A percentile compares a stretch with the other conserved stretches of the same genome.
phyloP scores from a whole-genome alignment of 92 coral and sea anemone species.

The Paramuricea clavata region DNA sequence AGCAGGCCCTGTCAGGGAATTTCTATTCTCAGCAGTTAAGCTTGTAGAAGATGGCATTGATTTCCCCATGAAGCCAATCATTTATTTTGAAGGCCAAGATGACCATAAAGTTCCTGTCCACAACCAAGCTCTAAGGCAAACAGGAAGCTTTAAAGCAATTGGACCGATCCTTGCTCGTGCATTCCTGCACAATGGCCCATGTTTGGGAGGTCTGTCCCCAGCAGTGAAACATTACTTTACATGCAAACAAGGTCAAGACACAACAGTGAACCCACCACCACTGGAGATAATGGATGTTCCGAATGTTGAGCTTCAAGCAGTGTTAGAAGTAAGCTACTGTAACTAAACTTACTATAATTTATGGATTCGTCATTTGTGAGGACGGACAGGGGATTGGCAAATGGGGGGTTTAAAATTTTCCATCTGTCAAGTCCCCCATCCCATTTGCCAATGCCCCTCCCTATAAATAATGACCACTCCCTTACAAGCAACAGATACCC shows the following conservation, averaged over 20 bases:
- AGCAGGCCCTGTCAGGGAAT: constrained; percentile 49
- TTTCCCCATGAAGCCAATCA: constrained; percentile 48
- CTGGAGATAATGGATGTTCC: constrained; percentile 63
- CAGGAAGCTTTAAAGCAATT: constrained; percentile 65
- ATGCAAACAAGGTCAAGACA: neutral
- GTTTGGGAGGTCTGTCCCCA: constrained; percentile 56
- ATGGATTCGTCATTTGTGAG: too few species aligned
- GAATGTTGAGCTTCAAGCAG: constrained; percentile 51
- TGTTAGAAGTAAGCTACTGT: constrained; percentile 15
- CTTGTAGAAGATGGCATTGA: constrained; percentile 65
- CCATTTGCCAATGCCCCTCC: too few species aligned
- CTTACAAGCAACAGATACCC: too few species aligned
- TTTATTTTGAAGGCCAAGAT: constrained; percentile 70
- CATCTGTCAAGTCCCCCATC: too few species aligned
- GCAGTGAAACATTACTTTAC: constrained; percentile 64
- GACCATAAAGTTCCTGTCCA: constrained; percentile 69
- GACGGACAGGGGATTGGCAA: neutral
- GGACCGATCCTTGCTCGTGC: constrained; percentile 72
- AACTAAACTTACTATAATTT: too few species aligned
- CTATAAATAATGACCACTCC: too few species aligned
- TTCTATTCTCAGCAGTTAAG: constrained; percentile 60
- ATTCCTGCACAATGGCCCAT: constrained; percentile 73
- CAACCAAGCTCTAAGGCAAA: constrained; percentile 58
- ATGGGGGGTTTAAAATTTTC: too few species aligned
- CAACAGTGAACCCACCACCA: constrained; percentile 49